Percentiles rank a stretch among this genome's conserved stretches.
These are phyloP conservation scores for Drosophila guanche DNA, from an alignment of 1,140 invertebrate species.

Conservation along the genomic window DNA sequence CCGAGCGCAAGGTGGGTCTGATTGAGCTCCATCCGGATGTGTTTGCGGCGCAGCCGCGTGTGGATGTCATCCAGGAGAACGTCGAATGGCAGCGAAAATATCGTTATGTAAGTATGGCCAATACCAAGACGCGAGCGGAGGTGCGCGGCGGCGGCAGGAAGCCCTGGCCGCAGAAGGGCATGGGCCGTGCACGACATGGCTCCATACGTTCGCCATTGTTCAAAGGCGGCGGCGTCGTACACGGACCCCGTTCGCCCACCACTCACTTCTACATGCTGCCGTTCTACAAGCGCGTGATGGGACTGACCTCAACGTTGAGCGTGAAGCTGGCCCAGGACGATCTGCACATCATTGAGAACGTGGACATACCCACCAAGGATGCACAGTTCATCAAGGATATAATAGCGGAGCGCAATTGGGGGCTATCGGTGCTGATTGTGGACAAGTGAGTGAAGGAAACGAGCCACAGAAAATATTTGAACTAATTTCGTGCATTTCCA, in stretches of 20 bases:
- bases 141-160: conserved; percentile 94
- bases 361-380: conserved; percentile 94
- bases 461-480: neutral
- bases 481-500: conserved; percentile 76
- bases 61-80: conserved; percentile 95
- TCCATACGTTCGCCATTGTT: conserved; percentile 95
- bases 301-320: conserved; percentile 92
- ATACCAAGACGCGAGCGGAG: conserved; percentile 91
- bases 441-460: conserved; percentile 89
- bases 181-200: conserved; percentile 94
- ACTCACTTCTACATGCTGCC: conserved; percentile 97
- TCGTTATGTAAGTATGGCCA: conserved; percentile 90
- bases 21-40: conserved; percentile 94
- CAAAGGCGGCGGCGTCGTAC: conserved; percentile 90
- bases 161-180: conserved; percentile 98
- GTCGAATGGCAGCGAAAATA: conserved; percentile 95
- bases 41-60: conserved; percentile 91
- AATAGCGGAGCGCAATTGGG: conserved; percentile 94
- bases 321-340: conserved; percentile 97
- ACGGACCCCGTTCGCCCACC: conserved; percentile 95
- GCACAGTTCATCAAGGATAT: conserved; percentile 91
- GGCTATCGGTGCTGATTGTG: conserved; percentile 96
- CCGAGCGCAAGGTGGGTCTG: conserved; percentile 92
- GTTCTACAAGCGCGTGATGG: conserved; percentile 89
- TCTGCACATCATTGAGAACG: conserved; percentile 93